Evolutionary conservation across 2,113 vertebrate species (phyloP), one percentile per base, ranked within the genome.

Genomic region (Strigops habroptila): DNA sequence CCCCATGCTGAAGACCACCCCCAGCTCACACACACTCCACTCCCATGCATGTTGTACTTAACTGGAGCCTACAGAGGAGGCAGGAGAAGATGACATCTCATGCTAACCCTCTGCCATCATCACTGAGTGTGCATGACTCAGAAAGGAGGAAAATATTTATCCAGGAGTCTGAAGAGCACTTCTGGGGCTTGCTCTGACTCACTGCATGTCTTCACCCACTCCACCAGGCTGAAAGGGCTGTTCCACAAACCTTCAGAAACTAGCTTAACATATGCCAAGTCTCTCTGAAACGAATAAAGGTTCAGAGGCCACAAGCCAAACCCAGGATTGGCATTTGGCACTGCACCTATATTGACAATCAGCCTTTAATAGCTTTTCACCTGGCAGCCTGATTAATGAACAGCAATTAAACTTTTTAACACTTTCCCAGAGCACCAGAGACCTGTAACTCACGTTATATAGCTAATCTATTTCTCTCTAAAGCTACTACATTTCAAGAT

Each of bases 41-140:
- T 75, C 62, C 55, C 67, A 8, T 5, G 0, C 10, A 7, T 6
- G 0, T 13, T 35, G 3, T 4, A 13, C 21, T 28, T 7, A 14
- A 12, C 35, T 1, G 21, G 63, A 25, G 3, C 3, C 19, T 2
- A 4, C 6, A 6, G 35, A 55, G 49, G 39, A 55, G 41, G 14
- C 24, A 24, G 70, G 21, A 52, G 77, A 28, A 59, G 55, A 16
- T 16, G 52, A 28, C n/a, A 52, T 17, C 80, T 59, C 10, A 1
- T 52, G 48, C 52, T 49, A 16, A 19, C 46, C 48, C 41, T 60
- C 71, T 43, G 51, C 46, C 28, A 9, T 37, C 53, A 77, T 24
- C 7, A 3, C 11, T 2, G 7, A 39, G 35, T 2, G 1, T 8
- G 7, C 0, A 1, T 44, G 51, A 75, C 68, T 75, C 67, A 46